A percentile compares a stretch with the other conserved stretches of the same genome.
Conservation (phyloP, 2,113 vertebrate genomes). For the Machaerirhynchus nigripectus region DNA sequence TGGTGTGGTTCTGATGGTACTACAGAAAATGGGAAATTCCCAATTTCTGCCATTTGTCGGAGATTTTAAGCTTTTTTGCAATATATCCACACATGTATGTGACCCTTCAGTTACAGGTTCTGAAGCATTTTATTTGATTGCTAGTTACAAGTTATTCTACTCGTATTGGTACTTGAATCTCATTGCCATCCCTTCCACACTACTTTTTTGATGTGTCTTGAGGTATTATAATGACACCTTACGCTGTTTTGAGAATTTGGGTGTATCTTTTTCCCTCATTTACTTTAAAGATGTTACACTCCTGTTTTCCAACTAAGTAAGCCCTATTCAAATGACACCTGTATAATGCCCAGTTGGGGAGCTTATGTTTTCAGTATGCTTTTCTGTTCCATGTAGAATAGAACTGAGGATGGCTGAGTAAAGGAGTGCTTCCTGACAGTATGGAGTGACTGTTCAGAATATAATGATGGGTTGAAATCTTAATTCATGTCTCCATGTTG, state of each 20-base stretch:
- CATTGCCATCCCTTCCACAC: neutral
- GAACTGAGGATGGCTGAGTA: neutral
- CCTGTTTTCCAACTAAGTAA: neutral
- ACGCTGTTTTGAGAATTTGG: neutral
- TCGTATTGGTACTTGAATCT: neutral
- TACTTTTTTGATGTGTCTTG: neutral
- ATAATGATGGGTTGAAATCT: neutral
- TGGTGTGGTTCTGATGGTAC: neutral
- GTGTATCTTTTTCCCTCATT: neutral
- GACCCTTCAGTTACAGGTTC: neutral
- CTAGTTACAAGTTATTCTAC: neutral
- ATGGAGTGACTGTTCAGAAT: neutral
- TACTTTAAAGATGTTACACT: neutral
- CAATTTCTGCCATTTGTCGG: neutral
- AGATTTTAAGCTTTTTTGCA: neutral
- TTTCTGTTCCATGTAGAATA: neutral
- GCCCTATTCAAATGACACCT: neutral
- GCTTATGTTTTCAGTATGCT: neutral
- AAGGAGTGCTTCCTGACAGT: neutral
- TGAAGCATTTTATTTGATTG: neutral
- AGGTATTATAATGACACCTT: neutral
- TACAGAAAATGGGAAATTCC: neutral
- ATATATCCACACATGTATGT: neutral
- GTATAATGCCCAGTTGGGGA: neutral
- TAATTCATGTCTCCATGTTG: neutral